Base-by-base conservation (phyloP, 2,113 vertebrate genomes). In the Psittacula cyanocephala region DNA sequence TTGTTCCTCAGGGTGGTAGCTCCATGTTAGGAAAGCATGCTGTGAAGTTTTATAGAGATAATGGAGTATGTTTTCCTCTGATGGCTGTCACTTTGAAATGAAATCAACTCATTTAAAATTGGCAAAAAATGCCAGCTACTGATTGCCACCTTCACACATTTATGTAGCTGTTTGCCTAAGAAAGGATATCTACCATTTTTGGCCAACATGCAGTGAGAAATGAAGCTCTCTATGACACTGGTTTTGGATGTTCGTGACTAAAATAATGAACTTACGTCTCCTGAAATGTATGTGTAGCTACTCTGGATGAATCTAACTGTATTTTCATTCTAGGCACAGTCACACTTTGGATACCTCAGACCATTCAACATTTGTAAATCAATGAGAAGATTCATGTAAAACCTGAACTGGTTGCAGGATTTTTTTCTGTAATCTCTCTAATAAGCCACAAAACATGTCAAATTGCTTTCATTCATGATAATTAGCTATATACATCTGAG, bases 301-400 rank as follows among this genome's bases (percentile, higher is more conserved):
- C 52, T 72, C 44, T 74, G 52, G 55, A 92, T 62, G 27, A 71
- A 72, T 86, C 41, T 74, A 79, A 89, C 63, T 49, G 71, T 80
- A 50, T 94, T 94, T 89, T 86, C 31, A 77, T 77, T 89, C 41
- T 70, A 76, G 39, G 53, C 65, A 75, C 27, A 55, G 33, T 70
- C 81, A 63, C 13, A 47, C 31, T 17, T 4, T 31, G 53, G 64
- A 17, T 33, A 46, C 72, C 28, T 88, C 69, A 92, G 41, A 59
- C 49, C 43, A 63, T 81, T 84, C 64, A 44, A 78, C 24, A 37
- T 78, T 91, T 91, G 85, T 91, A 96, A 94, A 67, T 96, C 59
- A 89, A 53, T 49, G 46, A 81, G 63, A 80, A 85, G 70, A 37
- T 80, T 95, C 10, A 88, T 71, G 81, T 69, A 80, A 89, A 93